phyloP scores from a whole-genome alignment of 2,888 invertebrate genomes.

The Rhynchonema sp. region DNA sequence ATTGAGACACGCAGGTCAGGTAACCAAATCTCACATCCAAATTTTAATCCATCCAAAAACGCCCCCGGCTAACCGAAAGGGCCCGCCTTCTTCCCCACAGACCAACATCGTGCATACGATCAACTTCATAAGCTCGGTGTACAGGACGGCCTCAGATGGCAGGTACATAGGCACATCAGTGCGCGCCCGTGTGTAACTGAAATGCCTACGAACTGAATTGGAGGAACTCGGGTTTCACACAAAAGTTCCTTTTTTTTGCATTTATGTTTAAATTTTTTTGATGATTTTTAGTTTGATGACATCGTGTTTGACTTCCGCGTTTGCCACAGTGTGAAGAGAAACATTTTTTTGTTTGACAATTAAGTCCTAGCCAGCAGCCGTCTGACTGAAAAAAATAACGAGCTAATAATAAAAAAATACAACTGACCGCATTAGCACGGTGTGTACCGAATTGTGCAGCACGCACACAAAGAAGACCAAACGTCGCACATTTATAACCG shows the following conservation, averaged over 20 bases:
- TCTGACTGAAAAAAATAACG: too few species aligned
- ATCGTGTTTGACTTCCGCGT: too few species aligned
- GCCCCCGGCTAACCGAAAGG: neutral
- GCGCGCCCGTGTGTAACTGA: neutral
- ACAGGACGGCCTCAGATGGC: neutral
- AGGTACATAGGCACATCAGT: neutral
- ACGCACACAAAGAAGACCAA: neutral
- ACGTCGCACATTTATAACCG: neutral
- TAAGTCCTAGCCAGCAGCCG: too few species aligned
- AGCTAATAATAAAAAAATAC: neutral
- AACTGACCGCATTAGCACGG: neutral
- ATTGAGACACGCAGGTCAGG: neutral
- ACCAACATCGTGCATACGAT: neutral
- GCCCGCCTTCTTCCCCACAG: neutral
- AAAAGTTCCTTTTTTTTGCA: too few species aligned
- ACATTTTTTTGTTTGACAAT: too few species aligned
- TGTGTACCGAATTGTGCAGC: neutral
- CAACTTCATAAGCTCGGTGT: slow-evolving; percentile 1
- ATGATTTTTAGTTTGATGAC: too few species aligned
- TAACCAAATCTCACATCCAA: neutral
- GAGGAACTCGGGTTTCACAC: too few species aligned
- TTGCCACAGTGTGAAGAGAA: too few species aligned
- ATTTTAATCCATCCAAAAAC: neutral
- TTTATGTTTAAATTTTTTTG: too few species aligned
- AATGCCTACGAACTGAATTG: too few species aligned